Base-by-base conservation (phyloP, 2,113 vertebrate genomes). In the Chlamydotis undulata region DNA sequence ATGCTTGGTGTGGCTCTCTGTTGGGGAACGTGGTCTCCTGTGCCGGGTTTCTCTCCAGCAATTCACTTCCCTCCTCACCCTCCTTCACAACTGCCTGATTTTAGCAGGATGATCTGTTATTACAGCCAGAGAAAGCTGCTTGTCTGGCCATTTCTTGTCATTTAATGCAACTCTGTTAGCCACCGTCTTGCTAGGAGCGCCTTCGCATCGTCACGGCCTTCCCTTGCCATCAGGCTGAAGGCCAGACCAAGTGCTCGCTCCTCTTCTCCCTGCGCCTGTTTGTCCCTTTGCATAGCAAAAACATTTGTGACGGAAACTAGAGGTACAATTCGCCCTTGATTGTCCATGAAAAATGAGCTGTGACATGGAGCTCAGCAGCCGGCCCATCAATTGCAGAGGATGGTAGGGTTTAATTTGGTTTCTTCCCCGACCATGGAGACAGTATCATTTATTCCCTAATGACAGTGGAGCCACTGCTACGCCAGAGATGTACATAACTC, bases 281-380 rank as follows among this genome's bases (percentile, higher is more conserved):
- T 91, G 76, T 90, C 67, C 86, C 65, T 82, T 76, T 90, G 81
- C 90, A 85, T 14, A 78, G 87, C 53, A 23, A 93, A 97, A 82
- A 53, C 39, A 70, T 60, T 92, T 92, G 75, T 91, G 95, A 86
- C 83, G 74, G 88, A 92, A 95, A 84, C 88, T 79, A 84, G 90
- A 75, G 65, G 45, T 10, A 64, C 60, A 74, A 79, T 95, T 94
- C 4, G 12, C 55, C 65, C 78, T 59, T 90, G 73, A 96, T 89
- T 53, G 33, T 23, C 59, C 1, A 1, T 87, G 91, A 96, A 84
- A 84, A 95, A 96, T 95, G 4, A 2, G 65, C 91, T 75, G 82
- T 82, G 94, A 93, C 87, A 37, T 3, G 0, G 52, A 35, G 80
- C 69, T 89, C n/a, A 0, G 83, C 50, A 93, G 76, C 47, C 9